Base-by-base conservation (phyloP, 2,113 vertebrate species). In the Sporophila hypoxantha region DNA sequence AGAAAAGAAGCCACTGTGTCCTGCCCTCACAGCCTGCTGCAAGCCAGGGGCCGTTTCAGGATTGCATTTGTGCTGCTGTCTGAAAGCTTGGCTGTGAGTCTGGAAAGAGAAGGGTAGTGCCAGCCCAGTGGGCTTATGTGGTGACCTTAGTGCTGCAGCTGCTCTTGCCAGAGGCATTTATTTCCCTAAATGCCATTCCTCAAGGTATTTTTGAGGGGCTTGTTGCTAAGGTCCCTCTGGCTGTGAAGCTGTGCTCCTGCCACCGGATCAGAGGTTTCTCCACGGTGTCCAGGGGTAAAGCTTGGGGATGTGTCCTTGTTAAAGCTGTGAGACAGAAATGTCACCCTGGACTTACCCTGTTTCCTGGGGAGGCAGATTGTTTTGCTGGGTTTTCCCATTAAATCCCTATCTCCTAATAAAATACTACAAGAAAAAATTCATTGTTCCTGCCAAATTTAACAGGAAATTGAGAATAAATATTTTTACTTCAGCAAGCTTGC, bases 381-480 rank as follows among this genome's bases (percentile, higher is more conserved):
- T 93, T 91, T 92, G 66, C 77, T 90, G 88, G 59, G 50, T 61
- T 93, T 94, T 90, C 90, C 83, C 50, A 81, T 78, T 90, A 93
- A 92, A 88, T 91, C 77, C 62, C 88, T 90, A 91, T 94, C 88
- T 95, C 83, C 92, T 90, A 93, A 91, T 94, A 95, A 95, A 95
- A 93, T 69, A 69, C 80, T 88, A 22, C 42, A 42, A 82, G 80
- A 73, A 92, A 87, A 83, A 91, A 76, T 21, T 76, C 82, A 83
- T 86, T 81, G 62, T 86, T 86, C 75, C 86, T 94, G 94, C 93
- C 90, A 93, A 86, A 88, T 88, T 88, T 90, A 88, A 86, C 94
- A 94, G 94, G 93, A 94, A 94, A 95, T 91, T 93, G 92, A 88
- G 88, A 93, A 93, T 90, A 94, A 94, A 92, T 92, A 93, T 90